Evolutionary conservation across 2,888 invertebrate species (phyloP), one percentile per base, ranked within the genome.

Genomic region (Terebella lapidaria): DNA sequence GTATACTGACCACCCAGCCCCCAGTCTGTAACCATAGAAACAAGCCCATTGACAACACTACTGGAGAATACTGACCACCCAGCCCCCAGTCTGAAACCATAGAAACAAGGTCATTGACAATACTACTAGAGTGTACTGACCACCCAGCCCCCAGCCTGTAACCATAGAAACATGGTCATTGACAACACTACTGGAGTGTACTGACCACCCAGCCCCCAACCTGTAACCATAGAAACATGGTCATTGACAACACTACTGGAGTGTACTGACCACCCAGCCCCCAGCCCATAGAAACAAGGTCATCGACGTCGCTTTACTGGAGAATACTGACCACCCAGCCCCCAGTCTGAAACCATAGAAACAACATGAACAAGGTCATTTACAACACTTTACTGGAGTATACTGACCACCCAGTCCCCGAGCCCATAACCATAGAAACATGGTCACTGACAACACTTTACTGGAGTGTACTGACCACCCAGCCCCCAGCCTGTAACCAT

Each of bases 181-280:
- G 35, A 18, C 10, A 35, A 18, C 10, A 15, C 10, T 35, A 35
- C 18, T 35, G 35, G 35, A 15, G 35, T 35, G 35, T 18, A 35
- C 35, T 18, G 35, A 35, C 35, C 35, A 35, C 10, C 35, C 35
- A 18, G 35, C 35, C 35, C 35, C 35, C 35, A 35, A 18, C 35
- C 35, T 35, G 35, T 18, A 35, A 35, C 35, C 10, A n/a, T n/a
- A n/a, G n/a, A n/a, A n/a, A n/a, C n/a, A n/a, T n/a, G n/a, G n/a
- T 75, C 60, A 77, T 81, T 22, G 75, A 70, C 52, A 84, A 83
- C 49, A 85, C 75, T 71, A 61, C 83, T 84, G 4, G 87, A 87
- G 78, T 88, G 88, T 30, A 87, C 87, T 59, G 89, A 90, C 91
- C 90, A 91, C 59, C 91, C 90, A n/a, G 89, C 86, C 70, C 85